These are phyloP conservation scores for Halocaridina rubra DNA, from an alignment of 2,888 invertebrate species.

Conservation along the genomic window DNA sequence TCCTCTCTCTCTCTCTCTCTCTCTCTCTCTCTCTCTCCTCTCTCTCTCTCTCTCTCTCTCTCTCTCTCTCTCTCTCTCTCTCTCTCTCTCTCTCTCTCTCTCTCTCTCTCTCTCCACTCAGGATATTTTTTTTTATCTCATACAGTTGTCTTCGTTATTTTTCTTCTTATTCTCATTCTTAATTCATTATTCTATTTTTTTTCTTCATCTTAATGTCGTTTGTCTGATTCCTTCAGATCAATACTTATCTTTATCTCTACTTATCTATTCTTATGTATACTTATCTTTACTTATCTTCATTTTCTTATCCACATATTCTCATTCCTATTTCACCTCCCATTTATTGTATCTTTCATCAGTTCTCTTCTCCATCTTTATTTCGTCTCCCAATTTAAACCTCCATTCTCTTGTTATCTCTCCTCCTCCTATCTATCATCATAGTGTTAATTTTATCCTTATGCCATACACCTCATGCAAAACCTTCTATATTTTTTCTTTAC, in stretches of 20 bases:
- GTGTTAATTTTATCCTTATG: no score
- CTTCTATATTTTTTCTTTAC: no score
- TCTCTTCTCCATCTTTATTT: no score
- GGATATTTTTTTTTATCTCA: background rate
- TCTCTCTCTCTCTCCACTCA: background rate
- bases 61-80: background rate
- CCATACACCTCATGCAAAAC: no score
- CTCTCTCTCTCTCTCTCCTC: no score
- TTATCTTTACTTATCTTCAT: no score
- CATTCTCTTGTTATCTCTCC: background rate
- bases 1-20: no score
- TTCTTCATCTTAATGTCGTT: background rate
- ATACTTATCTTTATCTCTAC: conserved; percentile 1
- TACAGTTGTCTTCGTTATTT: background rate
- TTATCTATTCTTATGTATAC: no score
- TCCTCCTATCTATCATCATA: background rate
- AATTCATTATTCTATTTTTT: background rate
- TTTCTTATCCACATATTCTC: no score
- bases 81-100: background rate
- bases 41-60: background rate
- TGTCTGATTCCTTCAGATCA: background rate
- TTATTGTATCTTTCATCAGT: no score
- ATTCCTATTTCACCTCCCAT: no score
- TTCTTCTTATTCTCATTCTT: background rate
- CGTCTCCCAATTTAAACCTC: no score